A percentile compares a stretch with the other conserved stretches of the same genome.
phyloP scores from a whole-genome alignment of 1,140 invertebrate species.

The Anagrus nilaparvatae region DNA sequence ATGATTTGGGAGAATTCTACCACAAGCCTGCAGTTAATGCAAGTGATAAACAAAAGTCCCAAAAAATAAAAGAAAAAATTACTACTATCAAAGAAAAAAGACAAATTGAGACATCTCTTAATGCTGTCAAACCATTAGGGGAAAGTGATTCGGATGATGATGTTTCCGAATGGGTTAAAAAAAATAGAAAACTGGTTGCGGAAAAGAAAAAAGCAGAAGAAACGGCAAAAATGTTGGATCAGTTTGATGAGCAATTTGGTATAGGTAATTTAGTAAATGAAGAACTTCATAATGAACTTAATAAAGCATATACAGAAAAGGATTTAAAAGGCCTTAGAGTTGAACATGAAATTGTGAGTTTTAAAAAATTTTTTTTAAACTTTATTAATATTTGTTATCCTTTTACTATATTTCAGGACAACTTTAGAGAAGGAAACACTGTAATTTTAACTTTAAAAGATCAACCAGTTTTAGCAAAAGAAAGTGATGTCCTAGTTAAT shows the following conservation, averaged over 20 bases:
- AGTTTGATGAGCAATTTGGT: constrained; percentile 92
- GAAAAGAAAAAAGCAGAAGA: constrained; percentile 81
- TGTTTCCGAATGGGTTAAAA: constrained; percentile 70
- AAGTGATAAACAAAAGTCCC: constrained; percentile 59
- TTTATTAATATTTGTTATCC: constrained; percentile 2
- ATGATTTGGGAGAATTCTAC: constrained; percentile 82
- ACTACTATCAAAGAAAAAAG: constrained; percentile 69
- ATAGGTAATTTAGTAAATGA: constrained; percentile 72
- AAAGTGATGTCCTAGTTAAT: constrained; percentile 85
- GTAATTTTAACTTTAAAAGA: constrained; percentile 92
- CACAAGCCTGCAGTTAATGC: constrained; percentile 86
- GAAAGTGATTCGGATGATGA: constrained; percentile 69
- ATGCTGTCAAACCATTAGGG: constrained; percentile 57
- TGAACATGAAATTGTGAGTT: constrained; percentile 66
- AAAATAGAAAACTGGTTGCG: constrained; percentile 62
- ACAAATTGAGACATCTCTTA: constrained; percentile 50
- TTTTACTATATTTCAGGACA: constrained; percentile 35
- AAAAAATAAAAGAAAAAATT: constrained; percentile 78
- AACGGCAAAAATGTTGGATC: constrained; percentile 86
- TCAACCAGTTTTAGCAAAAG: constrained; percentile 78
- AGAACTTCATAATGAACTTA: constrained; percentile 55
- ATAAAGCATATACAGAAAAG: constrained; percentile 52
- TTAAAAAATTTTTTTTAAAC: constrained; percentile 4
- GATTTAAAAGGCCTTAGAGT: constrained; percentile 80
- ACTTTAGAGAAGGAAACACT: constrained; percentile 72